Conservation (phyloP, 2,113 vertebrate genomes). For the Saguinus midas region DNA sequence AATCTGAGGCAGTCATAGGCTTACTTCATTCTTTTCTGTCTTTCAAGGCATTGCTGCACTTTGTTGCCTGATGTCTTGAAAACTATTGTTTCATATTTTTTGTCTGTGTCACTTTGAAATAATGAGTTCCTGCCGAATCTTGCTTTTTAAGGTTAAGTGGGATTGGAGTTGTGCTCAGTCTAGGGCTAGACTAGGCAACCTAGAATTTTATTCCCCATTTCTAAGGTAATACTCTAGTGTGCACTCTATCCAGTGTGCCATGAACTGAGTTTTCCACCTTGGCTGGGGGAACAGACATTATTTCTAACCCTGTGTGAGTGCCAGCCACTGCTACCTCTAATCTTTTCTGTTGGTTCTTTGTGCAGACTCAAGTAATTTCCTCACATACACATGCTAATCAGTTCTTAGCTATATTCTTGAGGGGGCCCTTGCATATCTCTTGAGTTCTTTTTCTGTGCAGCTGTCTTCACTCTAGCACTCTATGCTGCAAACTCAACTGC, state of each 20-base stretch:
- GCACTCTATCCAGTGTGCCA: background rate
- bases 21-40: background rate
- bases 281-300: background rate
- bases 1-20: background rate
- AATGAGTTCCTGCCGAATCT: background rate
- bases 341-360: background rate
- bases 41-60: background rate
- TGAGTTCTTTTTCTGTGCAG: background rate
- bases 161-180: background rate
- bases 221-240: background rate
- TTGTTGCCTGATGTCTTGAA: constrained; percentile 14
- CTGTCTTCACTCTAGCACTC: background rate
- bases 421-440: background rate
- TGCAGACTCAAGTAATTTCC: background rate
- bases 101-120: constrained; percentile 6
- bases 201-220: background rate
- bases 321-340: background rate
- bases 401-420: background rate
- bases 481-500: background rate
- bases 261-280: background rate
- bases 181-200: background rate
- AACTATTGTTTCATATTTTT: background rate
- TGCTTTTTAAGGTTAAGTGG: constrained; percentile 15
- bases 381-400: background rate
- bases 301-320: background rate